A percentile compares a stretch with the other conserved stretches of the same genome.
Evolutionary conservation across 1,140 invertebrate genomes (phyloP).

Genomic region (Dendroctonus ponderosae): DNA sequence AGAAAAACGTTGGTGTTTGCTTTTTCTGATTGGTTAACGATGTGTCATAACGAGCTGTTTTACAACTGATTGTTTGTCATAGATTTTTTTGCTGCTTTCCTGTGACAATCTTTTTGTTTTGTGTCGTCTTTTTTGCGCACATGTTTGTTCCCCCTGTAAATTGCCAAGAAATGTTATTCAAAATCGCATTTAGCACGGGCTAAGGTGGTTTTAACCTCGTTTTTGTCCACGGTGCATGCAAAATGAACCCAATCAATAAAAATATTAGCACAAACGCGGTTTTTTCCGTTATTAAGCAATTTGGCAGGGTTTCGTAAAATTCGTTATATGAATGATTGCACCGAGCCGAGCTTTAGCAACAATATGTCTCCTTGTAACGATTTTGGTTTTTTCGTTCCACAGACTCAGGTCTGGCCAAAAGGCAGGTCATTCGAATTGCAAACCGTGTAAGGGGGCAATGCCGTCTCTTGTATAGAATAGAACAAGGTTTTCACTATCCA

Average conservation of each 20-base stretch:
- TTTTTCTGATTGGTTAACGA: too few species aligned
- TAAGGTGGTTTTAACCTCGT: slow-evolving; percentile 18
- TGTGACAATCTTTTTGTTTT: too few species aligned
- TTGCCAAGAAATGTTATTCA: not conserved
- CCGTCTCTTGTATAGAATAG: too few species aligned
- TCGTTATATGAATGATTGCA: slow-evolving; percentile 20
- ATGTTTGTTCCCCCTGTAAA: not conserved
- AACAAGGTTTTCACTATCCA: too few species aligned
- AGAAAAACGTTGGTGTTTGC: too few species aligned
- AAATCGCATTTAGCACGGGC: slow-evolving; percentile 6
- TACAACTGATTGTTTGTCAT: too few species aligned
- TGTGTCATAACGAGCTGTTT: too few species aligned
- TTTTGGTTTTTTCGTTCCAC: slow-evolving; percentile 19
- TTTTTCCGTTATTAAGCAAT: slow-evolving; percentile 23
- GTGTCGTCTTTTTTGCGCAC: too few species aligned
- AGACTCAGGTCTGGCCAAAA: slow-evolving; percentile 5
- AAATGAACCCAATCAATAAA: slow-evolving; percentile 9
- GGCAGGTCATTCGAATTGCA: not conserved
- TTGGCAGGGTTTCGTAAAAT: slow-evolving; percentile 13
- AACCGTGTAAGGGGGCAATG: too few species aligned
- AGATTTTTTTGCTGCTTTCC: too few species aligned
- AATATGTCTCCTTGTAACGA: slow-evolving; percentile 18
- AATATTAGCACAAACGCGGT: slow-evolving; percentile 26
- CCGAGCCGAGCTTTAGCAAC: not conserved
- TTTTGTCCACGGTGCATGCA: slow-evolving; percentile 22